phyloP scores from a whole-genome alignment of 1,140 invertebrate species.

The Heliconius hermathena region DNA sequence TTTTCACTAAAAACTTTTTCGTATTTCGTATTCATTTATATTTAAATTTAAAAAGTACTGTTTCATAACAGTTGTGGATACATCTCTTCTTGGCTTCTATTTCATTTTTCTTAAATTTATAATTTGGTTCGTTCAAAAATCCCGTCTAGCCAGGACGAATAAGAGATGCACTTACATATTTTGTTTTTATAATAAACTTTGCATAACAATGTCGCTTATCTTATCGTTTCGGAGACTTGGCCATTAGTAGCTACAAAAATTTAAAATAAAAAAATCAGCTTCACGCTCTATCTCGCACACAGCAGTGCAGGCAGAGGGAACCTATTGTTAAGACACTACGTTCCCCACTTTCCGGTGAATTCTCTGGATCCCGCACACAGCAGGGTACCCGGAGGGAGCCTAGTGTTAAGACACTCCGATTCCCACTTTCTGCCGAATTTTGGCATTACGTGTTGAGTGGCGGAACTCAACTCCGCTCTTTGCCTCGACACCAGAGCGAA shows the following conservation, averaged over 20 bases:
- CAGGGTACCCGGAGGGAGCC: too few species aligned
- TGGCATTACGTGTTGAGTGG: too few species aligned
- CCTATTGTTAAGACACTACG: too few species aligned
- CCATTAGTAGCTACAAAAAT: not conserved
- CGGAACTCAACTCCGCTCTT: too few species aligned
- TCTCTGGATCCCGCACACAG: too few species aligned
- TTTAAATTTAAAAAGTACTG: slow-evolving; percentile 7
- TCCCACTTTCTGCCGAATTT: too few species aligned
- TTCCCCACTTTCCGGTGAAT: too few species aligned
- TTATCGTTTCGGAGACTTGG: not conserved
- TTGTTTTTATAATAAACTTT: slow-evolving; percentile 24
- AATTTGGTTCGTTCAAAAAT: slow-evolving; percentile 30
- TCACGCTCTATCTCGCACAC: too few species aligned
- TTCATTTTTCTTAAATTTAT: slow-evolving; percentile 24
- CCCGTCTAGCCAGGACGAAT: slow-evolving; percentile 24
- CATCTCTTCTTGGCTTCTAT: not conserved
- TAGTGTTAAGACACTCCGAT: too few species aligned
- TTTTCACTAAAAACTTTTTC: slow-evolving; percentile 4
- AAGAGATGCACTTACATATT: slow-evolving; percentile 14
- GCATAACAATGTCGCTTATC: not conserved
- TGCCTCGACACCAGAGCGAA: too few species aligned
- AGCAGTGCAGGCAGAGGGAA: too few species aligned
- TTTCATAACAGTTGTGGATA: slow-evolving; percentile 16
- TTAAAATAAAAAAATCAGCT: not conserved
- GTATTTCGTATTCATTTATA: slow-evolving; percentile 2